Evolutionary conservation across 2,113 vertebrate species (phyloP).

Genomic region (Stercorarius parasiticus): DNA sequence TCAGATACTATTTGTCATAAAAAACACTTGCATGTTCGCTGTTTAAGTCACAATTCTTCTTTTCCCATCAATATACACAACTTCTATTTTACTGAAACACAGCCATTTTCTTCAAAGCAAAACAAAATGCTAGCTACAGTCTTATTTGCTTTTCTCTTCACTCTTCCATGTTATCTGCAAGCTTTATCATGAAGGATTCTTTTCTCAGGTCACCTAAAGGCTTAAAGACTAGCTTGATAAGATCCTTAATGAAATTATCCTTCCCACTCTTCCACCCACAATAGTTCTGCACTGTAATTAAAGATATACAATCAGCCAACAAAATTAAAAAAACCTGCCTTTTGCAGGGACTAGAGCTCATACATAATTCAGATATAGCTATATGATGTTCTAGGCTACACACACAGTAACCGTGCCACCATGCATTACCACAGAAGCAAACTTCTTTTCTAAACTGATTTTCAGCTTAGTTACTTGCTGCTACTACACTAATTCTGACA

Average conservation of each 20-base stretch:
- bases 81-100: background rate
- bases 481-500: background rate
- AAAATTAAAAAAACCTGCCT: background rate
- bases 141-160: background rate
- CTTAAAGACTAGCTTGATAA: background rate
- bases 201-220: background rate
- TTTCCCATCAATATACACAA: background rate
- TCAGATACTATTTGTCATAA: background rate
- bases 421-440: background rate
- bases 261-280: background rate
- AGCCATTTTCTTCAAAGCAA: background rate
- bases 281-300: background rate
- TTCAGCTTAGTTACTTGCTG: background rate
- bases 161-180: background rate
- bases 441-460: background rate
- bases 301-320: background rate
- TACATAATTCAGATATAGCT: background rate
- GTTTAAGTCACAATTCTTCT: background rate
- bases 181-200: background rate
- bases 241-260: background rate
- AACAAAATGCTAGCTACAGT: background rate
- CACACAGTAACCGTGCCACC: background rate
- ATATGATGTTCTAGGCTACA: background rate
- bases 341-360: background rate
- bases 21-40: background rate